A percentile compares a stretch with the other conserved stretches of the same genome.
Evolutionary conservation across 1,140 invertebrate species (phyloP).

Genomic region (Lasaia peninsularis): DNA sequence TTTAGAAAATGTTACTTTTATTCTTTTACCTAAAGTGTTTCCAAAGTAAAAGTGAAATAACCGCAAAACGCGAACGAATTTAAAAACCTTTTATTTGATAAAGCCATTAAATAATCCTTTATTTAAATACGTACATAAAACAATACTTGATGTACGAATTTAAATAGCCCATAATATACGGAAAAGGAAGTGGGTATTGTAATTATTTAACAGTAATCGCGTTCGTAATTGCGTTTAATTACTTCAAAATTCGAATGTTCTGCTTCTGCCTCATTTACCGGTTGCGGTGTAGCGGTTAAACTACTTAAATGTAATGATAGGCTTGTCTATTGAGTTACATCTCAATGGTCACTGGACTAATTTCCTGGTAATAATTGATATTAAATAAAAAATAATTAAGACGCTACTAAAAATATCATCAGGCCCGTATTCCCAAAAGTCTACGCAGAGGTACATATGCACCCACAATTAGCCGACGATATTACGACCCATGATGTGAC

Average conservation of each 20-base stretch:
- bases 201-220: slow-evolving; percentile 7
- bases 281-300: neutral
- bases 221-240: slow-evolving; percentile 3
- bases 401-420: no score
- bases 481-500: no score
- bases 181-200: neutral
- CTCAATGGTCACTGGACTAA: neutral
- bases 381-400: no score
- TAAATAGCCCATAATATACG: neutral
- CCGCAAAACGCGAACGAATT: no score
- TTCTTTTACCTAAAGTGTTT: no score
- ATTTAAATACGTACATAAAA: neutral
- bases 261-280: slow-evolving; percentile 5
- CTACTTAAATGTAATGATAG: neutral
- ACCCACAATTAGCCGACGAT: no score
- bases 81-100: no score
- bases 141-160: neutral
- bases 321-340: neutral
- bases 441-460: no score
- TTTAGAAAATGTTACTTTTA: no score
- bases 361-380: no score
- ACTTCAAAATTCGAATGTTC: neutral
- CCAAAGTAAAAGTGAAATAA: no score
- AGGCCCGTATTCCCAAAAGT: no score
- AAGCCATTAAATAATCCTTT: neutral